Evolutionary conservation across 2,888 invertebrate genomes (phyloP), one percentile per base, ranked within the genome.

Genomic region (Callyntrura sp.): DNA sequence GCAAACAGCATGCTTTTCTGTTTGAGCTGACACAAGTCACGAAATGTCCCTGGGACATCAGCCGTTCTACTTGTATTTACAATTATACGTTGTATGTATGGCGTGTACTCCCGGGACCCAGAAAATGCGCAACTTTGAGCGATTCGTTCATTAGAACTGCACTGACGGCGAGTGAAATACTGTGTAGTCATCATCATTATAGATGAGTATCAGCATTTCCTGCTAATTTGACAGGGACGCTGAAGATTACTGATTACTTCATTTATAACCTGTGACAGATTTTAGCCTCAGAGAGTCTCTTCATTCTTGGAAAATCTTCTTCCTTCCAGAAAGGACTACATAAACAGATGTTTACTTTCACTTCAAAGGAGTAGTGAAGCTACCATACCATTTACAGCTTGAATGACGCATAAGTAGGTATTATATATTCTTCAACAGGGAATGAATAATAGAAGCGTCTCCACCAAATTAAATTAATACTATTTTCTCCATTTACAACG

Each of bases 181-280:
- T n/a, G 60, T 60, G 6, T 35, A 35, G 35, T 23, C 23, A 8
- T 60, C 60, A 60, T 60, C 60, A 60, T 17, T 23, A 23, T 5
- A 23, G 20, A 60, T n/a, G 57, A 57, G 62, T 23, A 23, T 65
- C 28, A 28, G 62, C 25, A 28, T 28, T 65, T 65, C 28, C 62
- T 28, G 28, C 28, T 28, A 65, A 65, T 28, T 65, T 65, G 62
- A 28, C 62, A 65, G 14, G 14, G 28, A 65, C 0, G 28, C 62
- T 28, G 12, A 65, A 25, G 8, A 28, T 28, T 65, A 14, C 28
- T 12, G 11, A 23, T 65, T 25, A 28, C 11, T 65, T 65, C 28
- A 65, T 65, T 65, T 65, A 65, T 28, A 65, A 4, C 8, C 28
- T 28, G 28, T 1, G 25, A 28, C 28, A 65, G 28, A 65, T 25